A percentile compares a stretch with the other conserved stretches of the same genome.
phyloP scores from a whole-genome alignment of 2,888 invertebrate species.

The Trimorus sp. region DNA sequence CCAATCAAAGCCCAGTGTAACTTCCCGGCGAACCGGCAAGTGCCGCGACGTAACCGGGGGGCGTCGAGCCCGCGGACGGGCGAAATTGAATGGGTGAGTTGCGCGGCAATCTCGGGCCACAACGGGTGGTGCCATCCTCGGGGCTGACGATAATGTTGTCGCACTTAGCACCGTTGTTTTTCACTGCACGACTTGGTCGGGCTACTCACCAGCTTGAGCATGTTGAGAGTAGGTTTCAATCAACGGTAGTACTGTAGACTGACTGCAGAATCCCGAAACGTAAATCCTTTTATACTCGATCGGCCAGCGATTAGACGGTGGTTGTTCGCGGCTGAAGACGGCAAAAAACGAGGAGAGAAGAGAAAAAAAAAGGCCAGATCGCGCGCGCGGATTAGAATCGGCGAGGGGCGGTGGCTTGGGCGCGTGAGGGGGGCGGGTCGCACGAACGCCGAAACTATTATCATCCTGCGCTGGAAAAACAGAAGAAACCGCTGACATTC shows the following conservation, averaged over 20 bases:
- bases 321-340: slow-evolving; percentile 55
- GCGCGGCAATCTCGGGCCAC: too few species aligned
- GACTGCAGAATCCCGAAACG: slow-evolving; percentile 66
- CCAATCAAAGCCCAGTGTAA: too few species aligned
- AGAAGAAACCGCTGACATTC: slow-evolving; percentile 68
- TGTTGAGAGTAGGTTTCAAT: slow-evolving; percentile 79
- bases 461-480: slow-evolving; percentile 65
- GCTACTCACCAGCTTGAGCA: slow-evolving; percentile 85
- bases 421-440: slow-evolving; percentile 56
- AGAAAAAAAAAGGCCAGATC: slow-evolving; percentile 51
- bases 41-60: too few species aligned
- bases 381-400: slow-evolving; percentile 38
- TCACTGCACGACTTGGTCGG: slow-evolving; percentile 34
- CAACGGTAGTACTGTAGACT: slow-evolving; percentile 73
- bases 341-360: slow-evolving; percentile 49
- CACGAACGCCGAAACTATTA: slow-evolving; percentile 75
- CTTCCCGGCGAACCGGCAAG: too few species aligned
- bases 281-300: slow-evolving; percentile 74
- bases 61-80: too few species aligned
- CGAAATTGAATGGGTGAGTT: too few species aligned
- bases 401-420: too few species aligned
- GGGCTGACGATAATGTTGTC: not conserved
- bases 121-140: not conserved
- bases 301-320: slow-evolving; percentile 54
- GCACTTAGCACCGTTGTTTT: slow-evolving; percentile 40